Percentiles rank a stretch among this genome's conserved stretches.
phyloP scores from a whole-genome alignment of 2,888 invertebrate species.

The Orthonevra nobilis region DNA sequence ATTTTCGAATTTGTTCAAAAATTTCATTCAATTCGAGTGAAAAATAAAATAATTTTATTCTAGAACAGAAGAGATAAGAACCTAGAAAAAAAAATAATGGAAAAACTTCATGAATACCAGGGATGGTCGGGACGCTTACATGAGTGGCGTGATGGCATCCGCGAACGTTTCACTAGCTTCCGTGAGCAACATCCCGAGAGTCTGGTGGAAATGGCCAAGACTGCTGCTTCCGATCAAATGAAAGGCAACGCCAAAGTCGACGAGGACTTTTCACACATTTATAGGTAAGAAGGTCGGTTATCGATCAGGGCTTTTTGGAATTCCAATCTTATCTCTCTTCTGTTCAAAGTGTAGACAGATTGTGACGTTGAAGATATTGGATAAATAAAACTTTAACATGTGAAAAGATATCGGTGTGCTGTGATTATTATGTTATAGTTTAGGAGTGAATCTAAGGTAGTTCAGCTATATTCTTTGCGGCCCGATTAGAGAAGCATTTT shows the following conservation, averaged over 20 bases:
- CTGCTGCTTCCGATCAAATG: slow-evolving; percentile 75
- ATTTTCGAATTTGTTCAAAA: neutral
- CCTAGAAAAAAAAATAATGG: slow-evolving; percentile 82
- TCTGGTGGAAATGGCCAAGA: slow-evolving; percentile 81
- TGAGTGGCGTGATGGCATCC: slow-evolving; percentile 84
- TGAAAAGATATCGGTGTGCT: slow-evolving; percentile 5
- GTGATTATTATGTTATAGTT: neutral
- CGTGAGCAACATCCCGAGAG: slow-evolving; percentile 83
- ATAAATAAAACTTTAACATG: slow-evolving; percentile 19
- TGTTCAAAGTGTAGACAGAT: slow-evolving; percentile 16
- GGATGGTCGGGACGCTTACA: slow-evolving; percentile 88
- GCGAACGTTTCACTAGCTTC: slow-evolving; percentile 84
- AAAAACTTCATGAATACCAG: slow-evolving; percentile 90
- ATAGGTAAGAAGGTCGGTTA: slow-evolving; percentile 81
- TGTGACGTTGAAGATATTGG: neutral
- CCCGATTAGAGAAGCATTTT: too few relatives aligned
- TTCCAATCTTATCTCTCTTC: slow-evolving; percentile 22
- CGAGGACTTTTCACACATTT: slow-evolving; percentile 84
- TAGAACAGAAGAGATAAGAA: too few relatives aligned
- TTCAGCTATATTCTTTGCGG: too few relatives aligned
- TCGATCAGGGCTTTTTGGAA: slow-evolving; percentile 23
- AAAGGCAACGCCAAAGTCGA: slow-evolving; percentile 79
- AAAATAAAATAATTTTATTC: neutral
- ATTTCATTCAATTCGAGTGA: slow-evolving; percentile 10
- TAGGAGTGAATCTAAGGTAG: too few relatives aligned